Conservation (phyloP, 1,140 invertebrate genomes). For the Rhynchophorus ferrugineus region DNA sequence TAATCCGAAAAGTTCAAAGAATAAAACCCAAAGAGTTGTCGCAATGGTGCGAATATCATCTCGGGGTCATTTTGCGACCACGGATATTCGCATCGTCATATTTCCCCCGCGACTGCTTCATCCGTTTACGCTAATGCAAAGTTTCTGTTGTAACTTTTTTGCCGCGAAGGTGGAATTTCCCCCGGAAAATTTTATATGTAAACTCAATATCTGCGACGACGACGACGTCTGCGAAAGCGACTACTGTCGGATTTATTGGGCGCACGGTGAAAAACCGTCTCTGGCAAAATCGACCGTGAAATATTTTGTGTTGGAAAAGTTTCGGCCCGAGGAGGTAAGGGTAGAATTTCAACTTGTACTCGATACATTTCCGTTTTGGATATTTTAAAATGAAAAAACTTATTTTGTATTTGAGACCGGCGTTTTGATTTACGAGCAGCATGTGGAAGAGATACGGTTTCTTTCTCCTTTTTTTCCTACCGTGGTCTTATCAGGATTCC, state of each 20-base stretch:
- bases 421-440: too few species aligned
- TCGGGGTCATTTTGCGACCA: neutral
- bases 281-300: neutral
- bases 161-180: constrained; percentile 12
- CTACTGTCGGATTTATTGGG: constrained; percentile 17
- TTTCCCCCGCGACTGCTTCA: constrained; percentile 16
- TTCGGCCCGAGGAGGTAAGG: neutral
- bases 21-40: too few species aligned
- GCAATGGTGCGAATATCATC: constrained; percentile 5
- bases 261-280: neutral
- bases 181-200: constrained; percentile 21
- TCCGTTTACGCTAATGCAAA: constrained; percentile 19
- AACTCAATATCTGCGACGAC: constrained; percentile 21
- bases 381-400: too few species aligned
- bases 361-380: neutral
- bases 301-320: neutral
- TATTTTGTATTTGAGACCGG: too few species aligned
- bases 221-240: constrained; percentile 5
- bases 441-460: too few species aligned
- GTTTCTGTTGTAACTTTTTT: constrained; percentile 20
- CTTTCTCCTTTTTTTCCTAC: too few species aligned
- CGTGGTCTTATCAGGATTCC: too few species aligned
- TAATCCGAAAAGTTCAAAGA: neutral
- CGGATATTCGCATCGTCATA: constrained; percentile 17
- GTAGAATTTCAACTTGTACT: neutral